Evolutionary conservation across 2,888 invertebrate species (phyloP).

Genomic region (Tiliacea citrago): DNA sequence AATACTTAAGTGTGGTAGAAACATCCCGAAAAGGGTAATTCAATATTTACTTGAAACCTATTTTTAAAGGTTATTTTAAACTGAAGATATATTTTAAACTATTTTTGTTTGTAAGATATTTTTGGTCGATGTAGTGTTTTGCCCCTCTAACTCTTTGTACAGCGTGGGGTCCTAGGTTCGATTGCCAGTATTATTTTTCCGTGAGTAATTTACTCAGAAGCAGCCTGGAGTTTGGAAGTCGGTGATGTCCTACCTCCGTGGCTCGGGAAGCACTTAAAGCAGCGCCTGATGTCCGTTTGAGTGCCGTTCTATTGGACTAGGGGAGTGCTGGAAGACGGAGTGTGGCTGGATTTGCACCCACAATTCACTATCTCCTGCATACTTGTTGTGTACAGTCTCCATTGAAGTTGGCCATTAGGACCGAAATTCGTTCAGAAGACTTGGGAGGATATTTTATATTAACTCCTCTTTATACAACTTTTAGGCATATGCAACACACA

Average conservation of each 20-base stretch:
- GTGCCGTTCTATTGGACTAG: neutral
- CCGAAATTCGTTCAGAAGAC: neutral
- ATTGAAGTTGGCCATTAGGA: neutral
- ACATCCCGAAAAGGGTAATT: slow-evolving; percentile 64
- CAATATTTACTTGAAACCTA: neutral
- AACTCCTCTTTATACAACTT: slow-evolving; percentile 32
- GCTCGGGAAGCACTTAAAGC: neutral
- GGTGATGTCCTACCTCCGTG: neutral
- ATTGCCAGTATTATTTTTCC: slow-evolving; percentile 1
- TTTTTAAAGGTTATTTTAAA: slow-evolving; percentile 30
- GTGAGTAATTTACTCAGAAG: neutral
- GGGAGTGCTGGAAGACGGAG: neutral
- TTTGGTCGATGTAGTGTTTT: neutral
- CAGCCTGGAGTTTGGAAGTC: neutral
- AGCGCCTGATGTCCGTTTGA: neutral
- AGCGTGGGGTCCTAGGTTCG: neutral
- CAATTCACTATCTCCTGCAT: neutral
- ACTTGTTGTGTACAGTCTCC: neutral
- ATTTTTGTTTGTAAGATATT: neutral
- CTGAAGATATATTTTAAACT: neutral
- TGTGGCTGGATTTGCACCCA: neutral
- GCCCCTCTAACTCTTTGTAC: neutral
- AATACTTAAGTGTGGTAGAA: slow-evolving; percentile 58
- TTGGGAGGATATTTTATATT: neutral
- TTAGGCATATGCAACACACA: slow-evolving; percentile 63